phyloP scores from a whole-genome alignment of 2,113 vertebrate species.

The Fulmarus glacialis region DNA sequence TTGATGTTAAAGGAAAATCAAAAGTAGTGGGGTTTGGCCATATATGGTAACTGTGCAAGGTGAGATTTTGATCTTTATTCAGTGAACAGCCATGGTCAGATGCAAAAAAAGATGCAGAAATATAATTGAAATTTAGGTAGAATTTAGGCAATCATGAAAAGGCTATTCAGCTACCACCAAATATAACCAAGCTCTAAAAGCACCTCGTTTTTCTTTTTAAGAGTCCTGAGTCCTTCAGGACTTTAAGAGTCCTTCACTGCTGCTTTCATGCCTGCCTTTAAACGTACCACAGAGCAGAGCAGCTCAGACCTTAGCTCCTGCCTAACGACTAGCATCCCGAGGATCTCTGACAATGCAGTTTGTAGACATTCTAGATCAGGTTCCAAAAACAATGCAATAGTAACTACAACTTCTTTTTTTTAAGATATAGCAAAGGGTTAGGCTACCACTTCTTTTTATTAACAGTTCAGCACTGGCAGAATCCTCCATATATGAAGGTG shows the following conservation, averaged over 20 bases:
- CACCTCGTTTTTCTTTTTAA: not conserved
- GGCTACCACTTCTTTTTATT: not conserved
- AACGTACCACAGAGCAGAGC: not conserved
- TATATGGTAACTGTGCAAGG: conserved; percentile 64
- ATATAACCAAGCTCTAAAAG: not conserved
- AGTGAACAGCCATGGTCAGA: not conserved
- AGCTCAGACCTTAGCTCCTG: not conserved
- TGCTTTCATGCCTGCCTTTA: not conserved
- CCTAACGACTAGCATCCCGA: not conserved
- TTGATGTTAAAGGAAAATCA: conserved; percentile 58
- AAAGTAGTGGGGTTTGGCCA: conserved; percentile 57
- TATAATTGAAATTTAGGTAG: not conserved
- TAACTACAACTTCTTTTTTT: not conserved
- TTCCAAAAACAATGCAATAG: not conserved
- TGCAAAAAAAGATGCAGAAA: not conserved
- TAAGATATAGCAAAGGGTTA: not conserved
- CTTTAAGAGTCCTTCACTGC: not conserved
- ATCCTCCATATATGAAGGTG: not conserved
- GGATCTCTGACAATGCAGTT: not conserved
- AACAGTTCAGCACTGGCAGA: not conserved
- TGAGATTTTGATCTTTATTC: conserved; percentile 56
- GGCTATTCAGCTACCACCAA: not conserved
- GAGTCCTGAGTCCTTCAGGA: not conserved
- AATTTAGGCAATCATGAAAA: not conserved
- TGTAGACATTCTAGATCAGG: not conserved